Evolutionary conservation across 2,888 invertebrate species (phyloP), one percentile per base, ranked within the genome.

Genomic region (Synergus laeviventris): DNA sequence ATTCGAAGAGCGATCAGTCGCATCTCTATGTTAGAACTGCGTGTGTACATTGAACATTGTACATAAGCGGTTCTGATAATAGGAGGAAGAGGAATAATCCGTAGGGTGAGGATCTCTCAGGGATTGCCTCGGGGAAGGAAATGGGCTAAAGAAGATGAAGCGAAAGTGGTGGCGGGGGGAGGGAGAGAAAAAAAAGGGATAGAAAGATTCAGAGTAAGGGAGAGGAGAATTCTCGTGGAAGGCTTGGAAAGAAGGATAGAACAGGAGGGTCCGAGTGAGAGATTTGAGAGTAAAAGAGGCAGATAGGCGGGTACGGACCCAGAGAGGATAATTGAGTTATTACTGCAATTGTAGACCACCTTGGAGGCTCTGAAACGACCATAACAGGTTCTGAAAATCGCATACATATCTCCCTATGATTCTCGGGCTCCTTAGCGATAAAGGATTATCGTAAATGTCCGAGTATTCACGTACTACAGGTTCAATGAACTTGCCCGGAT

Each of bases 291-390:
- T 87, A 89, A 90, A 89, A 88, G 89, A 91, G 88, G 89, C 88
- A 88, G 90, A 90, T 90, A 90, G 90, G 90, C 88, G 90, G 90
- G 87, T 88, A 88, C 88, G 86, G 61, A 80, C 87, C 87, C 87
- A 85, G 86, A 89, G 90, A 90, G 89, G 91, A 90, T 91, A 91
- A 91, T 91, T 91, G 91, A 91, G 91, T 91, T 91, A 91, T 91
- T 91, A 91, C 90, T 91, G 90, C 91, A 91, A 91, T 91, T 90
- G 91, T 90, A 90, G 91, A 91, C 91, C 91, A 91, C 91, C 91
- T 90, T 91, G 91, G 90, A 87, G 89, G 89, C 87, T 86, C 85
- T 86, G 86, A 88, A 88, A 88, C 89, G 88, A 86, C 88, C 87
- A 87, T 89, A 89, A 89, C 89, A 89, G 89, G 89, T 89, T 89